Conservation (phyloP, 2,797 vertebrate genomes). For the Helarctos malayanus region DNA sequence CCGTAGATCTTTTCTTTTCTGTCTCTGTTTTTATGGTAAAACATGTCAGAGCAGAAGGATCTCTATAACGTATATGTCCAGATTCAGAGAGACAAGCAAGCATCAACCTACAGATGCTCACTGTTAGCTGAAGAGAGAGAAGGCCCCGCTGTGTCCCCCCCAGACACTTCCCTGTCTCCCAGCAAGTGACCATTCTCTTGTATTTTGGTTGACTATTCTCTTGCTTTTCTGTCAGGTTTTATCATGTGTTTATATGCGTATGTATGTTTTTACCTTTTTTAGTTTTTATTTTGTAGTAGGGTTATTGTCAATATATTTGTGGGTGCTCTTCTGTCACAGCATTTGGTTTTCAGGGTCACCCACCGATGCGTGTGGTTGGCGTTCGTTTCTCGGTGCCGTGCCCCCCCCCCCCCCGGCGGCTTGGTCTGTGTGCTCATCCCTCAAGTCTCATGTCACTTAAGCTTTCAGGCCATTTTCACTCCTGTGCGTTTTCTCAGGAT, state of each 20-base stretch:
- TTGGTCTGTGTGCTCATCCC: not conserved
- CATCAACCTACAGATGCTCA: not conserved
- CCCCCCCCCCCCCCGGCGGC: too few species aligned
- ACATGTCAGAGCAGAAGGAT: not conserved
- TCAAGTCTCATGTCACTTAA: accelerated
- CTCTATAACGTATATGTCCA: not conserved
- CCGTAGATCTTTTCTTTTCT: not conserved
- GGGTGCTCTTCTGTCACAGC: too few species aligned
- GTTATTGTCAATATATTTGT: accelerated
- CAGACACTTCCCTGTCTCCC: not conserved
- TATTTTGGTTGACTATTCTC: not conserved
- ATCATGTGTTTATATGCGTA: accelerated
- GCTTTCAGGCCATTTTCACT: accelerated
- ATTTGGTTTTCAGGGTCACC: too few species aligned
- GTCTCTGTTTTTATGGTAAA: not conserved
- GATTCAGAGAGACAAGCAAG: not conserved
- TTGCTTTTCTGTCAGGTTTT: not conserved
- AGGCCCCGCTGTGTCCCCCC: too few species aligned
- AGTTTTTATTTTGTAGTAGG: not conserved
- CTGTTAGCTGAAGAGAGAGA: not conserved
- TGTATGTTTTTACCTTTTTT: not conserved
- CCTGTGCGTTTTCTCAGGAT: not conserved
- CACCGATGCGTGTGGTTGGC: accelerated
- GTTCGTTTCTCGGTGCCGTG: not conserved
- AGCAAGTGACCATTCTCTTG: not conserved